phyloP scores from a whole-genome alignment of 64 coral and sea anemone genomes.

The Stylophora pistillata region DNA sequence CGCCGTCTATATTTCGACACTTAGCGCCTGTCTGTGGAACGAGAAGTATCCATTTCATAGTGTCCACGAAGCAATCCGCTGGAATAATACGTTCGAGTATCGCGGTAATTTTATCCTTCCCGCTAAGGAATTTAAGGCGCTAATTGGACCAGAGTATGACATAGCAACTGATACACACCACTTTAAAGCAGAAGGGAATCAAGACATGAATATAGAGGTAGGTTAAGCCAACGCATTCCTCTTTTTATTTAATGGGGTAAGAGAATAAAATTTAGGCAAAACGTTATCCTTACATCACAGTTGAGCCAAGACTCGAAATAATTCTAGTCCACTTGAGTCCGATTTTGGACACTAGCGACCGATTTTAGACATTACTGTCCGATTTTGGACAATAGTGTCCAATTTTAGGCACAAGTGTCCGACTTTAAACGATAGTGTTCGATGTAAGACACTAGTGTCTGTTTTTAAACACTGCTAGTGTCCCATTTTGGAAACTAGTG shows the following conservation, averaged over 20 bases:
- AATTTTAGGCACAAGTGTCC: too few relatives aligned
- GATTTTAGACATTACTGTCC: too few relatives aligned
- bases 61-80: slow-evolving; percentile 63
- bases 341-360: too few relatives aligned
- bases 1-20: slow-evolving; percentile 69
- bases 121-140: background rate
- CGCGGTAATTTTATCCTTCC: slow-evolving; percentile 47
- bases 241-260: background rate
- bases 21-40: slow-evolving; percentile 73
- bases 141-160: slow-evolving; percentile 69
- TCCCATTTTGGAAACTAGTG: too few relatives aligned
- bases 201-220: background rate
- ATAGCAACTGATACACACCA: slow-evolving; percentile 81
- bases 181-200: background rate
- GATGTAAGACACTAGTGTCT: too few relatives aligned
- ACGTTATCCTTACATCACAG: too few relatives aligned
- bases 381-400: too few relatives aligned
- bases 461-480: too few relatives aligned
- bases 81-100: slow-evolving; percentile 69
- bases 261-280: too few relatives aligned
- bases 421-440: too few relatives aligned
- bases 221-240: background rate
- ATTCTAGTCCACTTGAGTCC: too few relatives aligned
- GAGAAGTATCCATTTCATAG: slow-evolving; percentile 80
- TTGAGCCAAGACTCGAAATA: too few relatives aligned